phyloP scores from a whole-genome alignment of 2,113 vertebrate species.

The Calidris pygmaea region DNA sequence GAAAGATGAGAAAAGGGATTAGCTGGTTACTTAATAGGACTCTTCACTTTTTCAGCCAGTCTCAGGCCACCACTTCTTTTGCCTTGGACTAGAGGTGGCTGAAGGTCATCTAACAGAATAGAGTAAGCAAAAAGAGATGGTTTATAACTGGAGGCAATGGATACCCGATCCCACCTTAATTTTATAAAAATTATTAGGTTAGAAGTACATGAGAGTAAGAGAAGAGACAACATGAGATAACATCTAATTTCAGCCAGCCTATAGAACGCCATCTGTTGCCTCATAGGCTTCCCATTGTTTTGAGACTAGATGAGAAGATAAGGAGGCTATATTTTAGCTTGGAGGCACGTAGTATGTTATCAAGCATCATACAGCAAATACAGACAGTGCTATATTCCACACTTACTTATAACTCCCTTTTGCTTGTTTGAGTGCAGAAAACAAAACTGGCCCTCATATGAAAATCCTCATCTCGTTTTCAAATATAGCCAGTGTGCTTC shows the following conservation, averaged over 20 bases:
- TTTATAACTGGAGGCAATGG: background rate
- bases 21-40: background rate
- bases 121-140: background rate
- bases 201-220: background rate
- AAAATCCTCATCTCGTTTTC: background rate
- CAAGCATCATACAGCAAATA: background rate
- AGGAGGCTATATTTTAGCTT: background rate
- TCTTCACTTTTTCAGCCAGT: background rate
- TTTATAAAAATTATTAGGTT: background rate
- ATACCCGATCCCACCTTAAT: background rate
- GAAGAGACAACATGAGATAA: background rate
- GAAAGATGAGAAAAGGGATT: background rate
- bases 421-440: background rate
- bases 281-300: background rate
- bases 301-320: background rate
- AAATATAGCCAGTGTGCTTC: background rate
- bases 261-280: fast-evolving
- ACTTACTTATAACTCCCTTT: background rate
- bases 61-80: background rate
- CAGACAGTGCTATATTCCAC: background rate
- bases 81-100: background rate
- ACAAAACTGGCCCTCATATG: background rate
- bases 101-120: background rate
- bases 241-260: background rate
- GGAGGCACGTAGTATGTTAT: background rate